Conservation (phyloP, 2,797 vertebrate genomes). For the Hirundo rustica region DNA sequence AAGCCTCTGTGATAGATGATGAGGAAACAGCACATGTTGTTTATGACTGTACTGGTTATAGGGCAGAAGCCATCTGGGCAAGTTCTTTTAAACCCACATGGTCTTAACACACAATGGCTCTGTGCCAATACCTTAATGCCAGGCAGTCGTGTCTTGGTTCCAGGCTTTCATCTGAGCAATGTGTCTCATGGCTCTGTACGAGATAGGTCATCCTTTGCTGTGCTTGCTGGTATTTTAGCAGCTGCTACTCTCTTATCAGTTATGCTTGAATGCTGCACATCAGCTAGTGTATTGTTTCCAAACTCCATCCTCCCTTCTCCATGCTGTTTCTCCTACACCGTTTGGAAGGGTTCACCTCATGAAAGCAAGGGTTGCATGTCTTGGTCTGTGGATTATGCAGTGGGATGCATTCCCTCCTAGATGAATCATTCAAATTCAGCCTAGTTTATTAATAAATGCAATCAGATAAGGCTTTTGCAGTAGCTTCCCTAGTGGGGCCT, state of each 20-base stretch:
- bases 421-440: slow-evolving; percentile 31
- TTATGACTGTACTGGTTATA: not conserved
- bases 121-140: not conserved
- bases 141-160: slow-evolving; percentile 10
- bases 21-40: slow-evolving; percentile 43
- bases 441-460: slow-evolving; percentile 35
- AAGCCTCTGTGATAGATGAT: slow-evolving; percentile 16
- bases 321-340: not conserved
- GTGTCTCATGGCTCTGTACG: not conserved
- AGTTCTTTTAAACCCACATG: slow-evolving; percentile 12
- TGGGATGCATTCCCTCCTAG: not conserved
- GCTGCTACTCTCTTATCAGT: not conserved
- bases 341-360: not conserved
- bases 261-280: not conserved
- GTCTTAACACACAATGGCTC: slow-evolving; percentile 21
- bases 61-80: slow-evolving; percentile 40
- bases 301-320: not conserved
- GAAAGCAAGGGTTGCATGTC: not conserved
- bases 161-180: not conserved
- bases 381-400: not conserved
- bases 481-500: not conserved
- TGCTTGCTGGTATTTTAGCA: not conserved
- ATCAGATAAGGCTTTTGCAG: slow-evolving; percentile 44
- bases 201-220: not conserved
- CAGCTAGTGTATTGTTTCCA: not conserved